phyloP scores from a whole-genome alignment of 2,113 vertebrate species.

The Erythrocercus mccallii region DNA sequence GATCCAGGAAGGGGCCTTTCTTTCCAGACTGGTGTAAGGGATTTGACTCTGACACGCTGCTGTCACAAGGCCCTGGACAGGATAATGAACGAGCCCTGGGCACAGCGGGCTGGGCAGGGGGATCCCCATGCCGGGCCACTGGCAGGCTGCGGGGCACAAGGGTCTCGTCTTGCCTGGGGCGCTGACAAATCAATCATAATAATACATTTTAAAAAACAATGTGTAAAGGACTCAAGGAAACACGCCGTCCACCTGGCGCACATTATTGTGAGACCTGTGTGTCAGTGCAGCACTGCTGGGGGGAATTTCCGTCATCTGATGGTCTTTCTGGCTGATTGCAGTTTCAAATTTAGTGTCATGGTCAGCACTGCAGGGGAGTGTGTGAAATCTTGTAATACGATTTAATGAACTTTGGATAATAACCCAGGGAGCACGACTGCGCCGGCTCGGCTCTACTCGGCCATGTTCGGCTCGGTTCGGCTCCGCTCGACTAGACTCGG shows the following conservation, averaged over 20 bases:
- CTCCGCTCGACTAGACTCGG: no score
- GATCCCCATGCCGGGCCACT: background rate
- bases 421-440: background rate
- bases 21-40: background rate
- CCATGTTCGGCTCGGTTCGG: no score
- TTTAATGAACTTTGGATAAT: background rate
- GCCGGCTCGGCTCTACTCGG: background rate
- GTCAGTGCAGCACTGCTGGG: background rate
- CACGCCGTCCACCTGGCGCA: no score
- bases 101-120: background rate
- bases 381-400: background rate
- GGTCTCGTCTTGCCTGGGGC: background rate
- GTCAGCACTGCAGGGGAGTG: rapidly evolving
- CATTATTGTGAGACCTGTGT: background rate
- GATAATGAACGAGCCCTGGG: background rate
- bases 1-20: background rate
- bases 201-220: background rate
- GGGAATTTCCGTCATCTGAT: background rate
- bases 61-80: background rate
- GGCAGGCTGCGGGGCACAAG: background rate
- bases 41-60: background rate
- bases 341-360: no score
- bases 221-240: background rate
- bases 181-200: background rate
- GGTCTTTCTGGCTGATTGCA: background rate